Conservation (phyloP, 2,888 invertebrate genomes). For the Apeira syringaria region DNA sequence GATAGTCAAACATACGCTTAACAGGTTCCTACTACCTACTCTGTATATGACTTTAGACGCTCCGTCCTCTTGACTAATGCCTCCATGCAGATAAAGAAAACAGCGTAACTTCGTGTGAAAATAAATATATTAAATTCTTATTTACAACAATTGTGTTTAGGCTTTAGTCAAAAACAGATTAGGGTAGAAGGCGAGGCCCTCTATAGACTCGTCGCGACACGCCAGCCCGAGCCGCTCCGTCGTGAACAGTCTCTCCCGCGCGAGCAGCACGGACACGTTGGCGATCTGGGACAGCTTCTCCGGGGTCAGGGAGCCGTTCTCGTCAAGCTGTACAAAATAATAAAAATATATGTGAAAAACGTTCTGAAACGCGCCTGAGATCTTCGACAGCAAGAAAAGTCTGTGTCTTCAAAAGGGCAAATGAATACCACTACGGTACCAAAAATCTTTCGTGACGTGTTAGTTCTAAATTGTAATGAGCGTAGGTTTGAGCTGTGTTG, state of each 20-base stretch:
- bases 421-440: too few species aligned
- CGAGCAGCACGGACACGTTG: conserved; percentile 94
- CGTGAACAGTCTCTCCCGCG: conserved; percentile 93
- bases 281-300: conserved; percentile 93
- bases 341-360: too few species aligned
- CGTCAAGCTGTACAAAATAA: conserved; percentile 81
- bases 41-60: too few species aligned
- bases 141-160: conserved; percentile 29
- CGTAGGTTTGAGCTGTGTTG: too few species aligned
- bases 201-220: conserved; percentile 97
- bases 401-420: too few species aligned
- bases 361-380: too few species aligned
- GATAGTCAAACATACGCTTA: too few species aligned
- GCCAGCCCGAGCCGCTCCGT: conserved; percentile 94
- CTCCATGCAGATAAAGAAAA: not conserved
- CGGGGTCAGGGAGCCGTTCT: conserved; percentile 89
- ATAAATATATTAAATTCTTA: conserved; percentile 25
- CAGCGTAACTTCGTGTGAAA: not conserved
- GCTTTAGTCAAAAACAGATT: conserved; percentile 89
- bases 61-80: too few species aligned
- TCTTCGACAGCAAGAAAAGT: too few species aligned
- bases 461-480: too few species aligned
- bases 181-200: conserved; percentile 97
- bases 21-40: too few species aligned
- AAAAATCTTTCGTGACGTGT: too few species aligned